phyloP scores from a whole-genome alignment of 2,113 vertebrate species.

The Poeciliopsis turrubarensis region DNA sequence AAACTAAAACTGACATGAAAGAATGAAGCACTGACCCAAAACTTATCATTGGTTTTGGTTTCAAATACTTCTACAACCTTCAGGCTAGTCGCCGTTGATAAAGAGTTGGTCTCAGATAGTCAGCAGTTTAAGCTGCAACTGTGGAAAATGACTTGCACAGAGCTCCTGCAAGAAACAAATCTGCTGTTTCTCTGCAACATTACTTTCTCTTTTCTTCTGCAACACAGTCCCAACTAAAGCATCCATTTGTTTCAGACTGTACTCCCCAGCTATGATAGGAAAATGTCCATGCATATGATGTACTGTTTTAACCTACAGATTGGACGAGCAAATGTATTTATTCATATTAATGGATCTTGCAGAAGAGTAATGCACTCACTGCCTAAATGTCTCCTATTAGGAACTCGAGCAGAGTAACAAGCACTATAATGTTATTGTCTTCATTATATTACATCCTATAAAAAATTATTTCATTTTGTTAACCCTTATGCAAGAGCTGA shows the following conservation, averaged over 20 bases:
- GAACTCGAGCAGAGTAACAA: constrained; percentile 15
- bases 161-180: constrained; percentile 2
- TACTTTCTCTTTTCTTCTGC: background rate
- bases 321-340: constrained; percentile 23
- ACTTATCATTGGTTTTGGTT: constrained; percentile 30
- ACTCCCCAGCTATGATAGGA: constrained; percentile 12
- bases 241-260: constrained; percentile 5
- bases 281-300: constrained; percentile 28
- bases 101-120: constrained; percentile 43
- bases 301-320: constrained; percentile 18
- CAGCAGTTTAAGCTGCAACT: constrained; percentile 30
- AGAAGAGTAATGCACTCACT: constrained; percentile 31
- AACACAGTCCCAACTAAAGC: constrained; percentile 10
- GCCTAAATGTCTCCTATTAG: constrained; percentile 48
- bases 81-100: constrained; percentile 28
- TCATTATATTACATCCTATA: constrained; percentile 24
- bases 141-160: constrained; percentile 3
- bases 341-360: constrained; percentile 11
- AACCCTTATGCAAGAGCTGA: background rate
- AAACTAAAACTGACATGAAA: constrained; percentile 54
- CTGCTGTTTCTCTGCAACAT: constrained; percentile 15
- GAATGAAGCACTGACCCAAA: constrained; percentile 47
- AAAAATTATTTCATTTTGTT: constrained; percentile 42
- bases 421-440: constrained; percentile 24
- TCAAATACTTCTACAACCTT: constrained; percentile 29